Conservation (phyloP, 2,888 invertebrate species). For the Hemaris fuciformis region DNA sequence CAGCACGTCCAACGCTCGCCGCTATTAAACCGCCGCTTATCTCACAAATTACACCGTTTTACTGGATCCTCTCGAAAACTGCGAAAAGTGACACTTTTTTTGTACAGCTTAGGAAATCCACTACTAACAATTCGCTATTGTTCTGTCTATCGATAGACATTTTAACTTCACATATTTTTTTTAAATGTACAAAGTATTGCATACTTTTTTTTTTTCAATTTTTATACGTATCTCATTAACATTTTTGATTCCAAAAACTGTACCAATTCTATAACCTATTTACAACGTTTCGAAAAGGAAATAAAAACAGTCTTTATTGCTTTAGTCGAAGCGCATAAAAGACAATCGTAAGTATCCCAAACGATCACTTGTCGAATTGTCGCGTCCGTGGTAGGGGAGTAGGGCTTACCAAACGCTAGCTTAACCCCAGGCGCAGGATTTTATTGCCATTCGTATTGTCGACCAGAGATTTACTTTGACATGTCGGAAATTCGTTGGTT, state of each 20-base stretch:
- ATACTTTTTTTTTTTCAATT: no score
- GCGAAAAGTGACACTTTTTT: constrained; percentile 56
- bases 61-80: constrained; percentile 64
- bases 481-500: constrained; percentile 75
- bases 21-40: constrained; percentile 63
- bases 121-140: background rate
- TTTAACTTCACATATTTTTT: no score
- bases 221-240: no score
- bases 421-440: constrained; percentile 65
- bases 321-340: background rate
- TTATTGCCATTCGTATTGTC: constrained; percentile 79
- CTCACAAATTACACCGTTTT: constrained; percentile 72
- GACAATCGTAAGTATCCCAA: background rate
- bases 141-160: background rate
- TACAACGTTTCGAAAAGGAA: background rate
- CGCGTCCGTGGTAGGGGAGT: constrained; percentile 49
- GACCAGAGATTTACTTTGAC: constrained; percentile 77
- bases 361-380: background rate
- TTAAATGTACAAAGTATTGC: no score
- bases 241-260: no score
- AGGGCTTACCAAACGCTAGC: constrained; percentile 64
- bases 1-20: constrained; percentile 39
- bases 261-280: no score
- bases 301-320: background rate
- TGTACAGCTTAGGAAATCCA: constrained; percentile 42